Evolutionary conservation across 30 jellyfish, hydroid and myxozoan genomes (phyloP).

Genomic region (Pelagia noctiluca): DNA sequence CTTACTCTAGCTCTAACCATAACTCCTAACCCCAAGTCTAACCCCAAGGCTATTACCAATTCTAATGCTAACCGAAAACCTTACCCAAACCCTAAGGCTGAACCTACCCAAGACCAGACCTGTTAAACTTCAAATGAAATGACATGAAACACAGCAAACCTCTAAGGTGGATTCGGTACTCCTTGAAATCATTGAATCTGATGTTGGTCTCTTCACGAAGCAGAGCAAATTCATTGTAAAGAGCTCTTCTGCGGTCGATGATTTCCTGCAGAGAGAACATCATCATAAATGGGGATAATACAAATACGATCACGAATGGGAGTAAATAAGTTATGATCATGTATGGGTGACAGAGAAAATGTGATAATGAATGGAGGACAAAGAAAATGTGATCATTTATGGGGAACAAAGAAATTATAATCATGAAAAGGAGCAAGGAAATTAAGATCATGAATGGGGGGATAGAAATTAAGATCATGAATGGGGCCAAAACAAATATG

Average conservation of each 20-base stretch:
- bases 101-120: neutral
- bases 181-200: constrained; percentile 61
- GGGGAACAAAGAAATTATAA: neutral
- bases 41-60: neutral
- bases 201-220: constrained; percentile 67
- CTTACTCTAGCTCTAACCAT: neutral
- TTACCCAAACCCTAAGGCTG: neutral
- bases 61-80: neutral
- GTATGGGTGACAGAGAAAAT: neutral
- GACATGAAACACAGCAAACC: constrained; percentile 53
- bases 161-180: constrained; percentile 70
- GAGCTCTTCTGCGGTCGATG: constrained; percentile 78
- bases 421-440: neutral
- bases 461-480: too few relatives aligned
- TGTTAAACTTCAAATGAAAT: too few relatives aligned
- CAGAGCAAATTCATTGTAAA: constrained; percentile 71
- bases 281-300: neutral
- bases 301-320: neutral
- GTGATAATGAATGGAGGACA: too few relatives aligned
- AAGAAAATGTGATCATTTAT: neutral
- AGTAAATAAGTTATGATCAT: neutral
- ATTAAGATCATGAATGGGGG: neutral
- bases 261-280: constrained; percentile 61
- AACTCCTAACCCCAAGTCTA: neutral
- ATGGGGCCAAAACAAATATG: too few relatives aligned